Conservation (phyloP, 2,113 vertebrate species). For the Saguinus imperator region DNA sequence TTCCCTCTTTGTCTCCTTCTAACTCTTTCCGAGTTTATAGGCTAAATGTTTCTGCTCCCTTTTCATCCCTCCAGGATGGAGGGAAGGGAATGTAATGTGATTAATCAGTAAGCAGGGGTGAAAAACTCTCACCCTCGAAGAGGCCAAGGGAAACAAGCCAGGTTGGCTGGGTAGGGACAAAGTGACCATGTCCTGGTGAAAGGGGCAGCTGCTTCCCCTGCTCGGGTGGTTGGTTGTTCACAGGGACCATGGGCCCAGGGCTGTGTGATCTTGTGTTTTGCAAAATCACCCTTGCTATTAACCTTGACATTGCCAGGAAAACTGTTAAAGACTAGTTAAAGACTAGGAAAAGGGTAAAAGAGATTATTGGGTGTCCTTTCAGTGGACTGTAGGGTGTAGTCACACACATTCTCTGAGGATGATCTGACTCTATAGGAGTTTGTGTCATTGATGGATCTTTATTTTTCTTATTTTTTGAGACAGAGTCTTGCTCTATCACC, state of each 20-base stretch:
- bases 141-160: not conserved
- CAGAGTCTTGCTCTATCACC: too few relatives aligned
- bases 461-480: too few relatives aligned
- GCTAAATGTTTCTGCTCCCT: conserved; percentile 7
- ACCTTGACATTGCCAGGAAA: not conserved
- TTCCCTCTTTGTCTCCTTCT: not conserved
- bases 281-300: not conserved
- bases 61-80: not conserved
- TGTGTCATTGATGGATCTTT: not conserved
- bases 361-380: not conserved
- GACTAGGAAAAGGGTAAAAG: not conserved
- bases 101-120: conserved; percentile 58
- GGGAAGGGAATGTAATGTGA: conserved; percentile 14
- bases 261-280: not conserved
- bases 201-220: not conserved
- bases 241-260: rapidly evolving
- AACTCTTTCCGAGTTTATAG: not conserved
- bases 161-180: not conserved
- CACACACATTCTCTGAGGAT: not conserved
- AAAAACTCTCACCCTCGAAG: conserved; percentile 15
- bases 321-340: not conserved
- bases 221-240: not conserved
- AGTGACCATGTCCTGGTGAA: not conserved
- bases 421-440: not conserved
- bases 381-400: not conserved